phyloP scores from a whole-genome alignment of 2,113 vertebrate species.

The Isurus oxyrinchus region DNA sequence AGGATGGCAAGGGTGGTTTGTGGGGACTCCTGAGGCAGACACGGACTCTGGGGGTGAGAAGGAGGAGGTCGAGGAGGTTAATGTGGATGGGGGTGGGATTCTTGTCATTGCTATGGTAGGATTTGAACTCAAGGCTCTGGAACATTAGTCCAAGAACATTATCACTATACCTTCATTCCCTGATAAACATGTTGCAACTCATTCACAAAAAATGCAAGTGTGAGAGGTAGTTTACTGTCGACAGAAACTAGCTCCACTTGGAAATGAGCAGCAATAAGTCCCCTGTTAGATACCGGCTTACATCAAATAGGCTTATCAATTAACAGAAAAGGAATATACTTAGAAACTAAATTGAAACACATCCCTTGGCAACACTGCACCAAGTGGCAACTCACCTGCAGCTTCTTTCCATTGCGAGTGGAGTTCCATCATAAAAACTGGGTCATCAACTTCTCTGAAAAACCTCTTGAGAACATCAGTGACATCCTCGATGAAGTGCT shows the following conservation, averaged over 20 bases:
- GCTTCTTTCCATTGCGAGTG: constrained; percentile 85
- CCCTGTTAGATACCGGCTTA: background rate
- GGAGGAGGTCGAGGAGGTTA: too few relatives aligned
- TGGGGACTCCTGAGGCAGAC: too few relatives aligned
- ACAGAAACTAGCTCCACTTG: background rate
- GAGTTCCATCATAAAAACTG: constrained; percentile 78
- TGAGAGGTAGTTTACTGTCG: background rate
- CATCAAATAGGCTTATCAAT: background rate
- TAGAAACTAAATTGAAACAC: background rate
- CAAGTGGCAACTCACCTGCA: constrained; percentile 64
- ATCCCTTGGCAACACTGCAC: background rate
- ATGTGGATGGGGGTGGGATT: too few relatives aligned
- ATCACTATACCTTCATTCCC: too few relatives aligned
- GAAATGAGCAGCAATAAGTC: background rate
- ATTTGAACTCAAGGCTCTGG: too few relatives aligned
- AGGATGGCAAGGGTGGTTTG: too few relatives aligned
- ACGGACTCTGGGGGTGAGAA: too few relatives aligned
- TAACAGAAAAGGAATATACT: background rate
- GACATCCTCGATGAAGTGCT: constrained; percentile 95
- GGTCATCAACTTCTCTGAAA: constrained; percentile 90
- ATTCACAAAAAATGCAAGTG: background rate
- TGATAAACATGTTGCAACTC: background rate
- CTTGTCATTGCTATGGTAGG: too few relatives aligned
- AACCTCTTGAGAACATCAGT: constrained; percentile 94
- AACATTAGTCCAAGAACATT: too few relatives aligned